Base-by-base conservation (phyloP, 53 echinoderm and acorn worm species). In the Zoroaster sp. region DNA sequence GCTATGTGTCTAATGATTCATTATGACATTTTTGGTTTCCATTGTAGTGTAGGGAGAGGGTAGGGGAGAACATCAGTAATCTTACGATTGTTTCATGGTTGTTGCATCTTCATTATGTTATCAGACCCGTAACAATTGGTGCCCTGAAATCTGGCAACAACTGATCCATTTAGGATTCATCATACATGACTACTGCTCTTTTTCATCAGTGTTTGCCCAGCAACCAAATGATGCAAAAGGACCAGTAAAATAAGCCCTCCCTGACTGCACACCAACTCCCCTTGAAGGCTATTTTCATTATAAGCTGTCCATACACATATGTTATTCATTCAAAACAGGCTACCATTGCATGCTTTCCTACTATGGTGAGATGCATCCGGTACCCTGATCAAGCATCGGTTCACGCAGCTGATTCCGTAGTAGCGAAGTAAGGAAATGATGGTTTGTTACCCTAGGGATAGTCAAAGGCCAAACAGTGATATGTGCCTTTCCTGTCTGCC, bases 81-180 rank as follows among this genome's bases (percentile, higher is more conserved):
- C 36, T 72, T n/a, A n/a, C n/a, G 21, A 72, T 72, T 38, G 20
- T 59, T 21, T 28, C 63, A 59, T 53, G 31, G 35, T 53, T 54
- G 38, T 78, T 78, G 55, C 20, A 25, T 78, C 55, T 78, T 8
- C 36, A 20, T 78, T 52, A 52, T 74, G 45, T 54, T 12, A 74
- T 15, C 73, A 0, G 5, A 17, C 42, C 74, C 45, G 28, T 44
- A 28, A 38, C 66, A 66, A 15, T 39, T 4, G 4, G 13, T 23
- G 13, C 47, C 49, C 43, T 39, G 28, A 13, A 59, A 23, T 80
- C 65, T 30, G 40, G 39, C 80, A 25, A 65, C 80, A 42, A 77
- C 49, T 34, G 77, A 51, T 54, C 66, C 66, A 80, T 80, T 65
- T 40, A 63, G 59, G 80, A 80, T 65, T 80, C 80, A 80, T 36